Evolutionary conservation across 2,797 vertebrate species (phyloP).

Genomic region (Morelia viridis): DNA sequence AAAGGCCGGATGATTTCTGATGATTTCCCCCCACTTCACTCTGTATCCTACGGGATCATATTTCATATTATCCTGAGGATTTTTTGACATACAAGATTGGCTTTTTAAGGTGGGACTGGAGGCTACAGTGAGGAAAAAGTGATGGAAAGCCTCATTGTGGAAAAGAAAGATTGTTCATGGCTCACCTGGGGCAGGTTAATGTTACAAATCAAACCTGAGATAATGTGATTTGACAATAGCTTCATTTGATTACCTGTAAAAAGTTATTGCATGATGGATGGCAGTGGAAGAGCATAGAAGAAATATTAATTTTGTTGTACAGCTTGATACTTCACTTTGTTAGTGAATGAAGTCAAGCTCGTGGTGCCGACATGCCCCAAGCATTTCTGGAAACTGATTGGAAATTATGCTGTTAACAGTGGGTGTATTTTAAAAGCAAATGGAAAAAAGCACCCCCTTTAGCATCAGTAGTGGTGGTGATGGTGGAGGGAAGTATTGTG

Average conservation of each 20-base stretch:
- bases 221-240: background rate
- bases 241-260: background rate
- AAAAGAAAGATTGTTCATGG: background rate
- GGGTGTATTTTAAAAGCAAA: slow-evolving; percentile 61
- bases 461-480: slow-evolving; percentile 42
- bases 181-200: background rate
- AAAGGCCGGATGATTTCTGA: background rate
- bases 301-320: background rate
- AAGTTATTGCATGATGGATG: background rate
- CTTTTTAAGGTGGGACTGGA: background rate
- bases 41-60: background rate
- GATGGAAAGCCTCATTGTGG: background rate
- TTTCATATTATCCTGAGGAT: background rate
- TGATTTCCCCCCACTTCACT: background rate
- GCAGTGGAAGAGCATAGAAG: background rate
- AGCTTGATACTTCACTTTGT: background rate
- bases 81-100: background rate
- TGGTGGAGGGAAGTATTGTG: background rate
- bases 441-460: slow-evolving; percentile 47
- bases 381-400: slow-evolving; percentile 31
- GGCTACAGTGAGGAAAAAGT: background rate
- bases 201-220: background rate
- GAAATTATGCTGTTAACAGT: slow-evolving; percentile 62
- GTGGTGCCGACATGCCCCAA: slow-evolving; percentile 5
- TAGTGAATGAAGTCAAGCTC: background rate